These are phyloP conservation scores for Nymphalis urticae DNA, from an alignment of 2,888 invertebrate species.

Conservation along the genomic window DNA sequence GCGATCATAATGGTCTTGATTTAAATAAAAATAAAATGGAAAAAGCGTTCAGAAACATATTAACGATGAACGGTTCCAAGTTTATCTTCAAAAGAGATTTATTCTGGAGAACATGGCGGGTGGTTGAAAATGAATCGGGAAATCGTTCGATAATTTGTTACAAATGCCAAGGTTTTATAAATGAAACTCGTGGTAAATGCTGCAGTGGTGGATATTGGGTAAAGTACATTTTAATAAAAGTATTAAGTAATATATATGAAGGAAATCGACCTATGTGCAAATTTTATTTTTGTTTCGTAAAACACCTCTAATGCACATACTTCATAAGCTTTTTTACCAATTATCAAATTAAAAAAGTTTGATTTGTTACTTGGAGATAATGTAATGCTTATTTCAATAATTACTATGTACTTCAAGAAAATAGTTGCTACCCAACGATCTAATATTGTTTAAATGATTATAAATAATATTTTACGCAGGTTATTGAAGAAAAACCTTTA, in stretches of 20 bases:
- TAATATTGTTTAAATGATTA: background rate
- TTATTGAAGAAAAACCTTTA: constrained; percentile 54
- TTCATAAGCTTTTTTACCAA: too few species aligned
- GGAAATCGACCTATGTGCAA: too few species aligned
- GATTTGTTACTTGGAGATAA: too few species aligned
- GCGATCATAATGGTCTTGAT: background rate
- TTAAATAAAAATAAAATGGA: constrained; percentile 41
- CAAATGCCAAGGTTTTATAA: constrained; percentile 49
- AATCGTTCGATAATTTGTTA: constrained; percentile 50
- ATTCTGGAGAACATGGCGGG: constrained; percentile 65
- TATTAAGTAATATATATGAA: too few species aligned
- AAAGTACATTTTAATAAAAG: constrained; percentile 19
- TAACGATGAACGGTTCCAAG: constrained; percentile 55
- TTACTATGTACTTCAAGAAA: too few species aligned
- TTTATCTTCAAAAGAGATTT: constrained; percentile 58
- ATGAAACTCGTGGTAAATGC: constrained; percentile 45
- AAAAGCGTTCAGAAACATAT: constrained; percentile 48
- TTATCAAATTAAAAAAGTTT: too few species aligned
- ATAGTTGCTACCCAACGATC: too few species aligned
- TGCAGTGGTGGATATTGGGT: constrained; percentile 61
- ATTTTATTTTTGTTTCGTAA: background rate
- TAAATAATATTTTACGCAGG: constrained; percentile 44
- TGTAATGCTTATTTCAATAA: too few species aligned
- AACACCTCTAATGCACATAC: too few species aligned
- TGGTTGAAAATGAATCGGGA: constrained; percentile 42